These are phyloP conservation scores for Taphrorychus bicolor DNA, from an alignment of 2,888 invertebrate species.

Conservation along the genomic window DNA sequence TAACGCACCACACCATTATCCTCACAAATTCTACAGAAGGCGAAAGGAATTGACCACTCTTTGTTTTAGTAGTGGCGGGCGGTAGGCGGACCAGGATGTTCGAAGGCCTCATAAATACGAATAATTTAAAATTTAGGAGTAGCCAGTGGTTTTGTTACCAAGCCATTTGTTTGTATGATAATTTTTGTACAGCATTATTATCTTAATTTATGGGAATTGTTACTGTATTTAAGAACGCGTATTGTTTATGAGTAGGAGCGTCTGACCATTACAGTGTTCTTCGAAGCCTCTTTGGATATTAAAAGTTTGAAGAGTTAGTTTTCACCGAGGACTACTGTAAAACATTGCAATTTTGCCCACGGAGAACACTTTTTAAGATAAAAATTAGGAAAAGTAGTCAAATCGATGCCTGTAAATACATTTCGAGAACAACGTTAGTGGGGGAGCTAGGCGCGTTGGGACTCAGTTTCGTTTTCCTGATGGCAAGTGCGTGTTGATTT, in stretches of 20 bases:
- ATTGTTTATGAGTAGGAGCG: not conserved
- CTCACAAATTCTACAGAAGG: no score
- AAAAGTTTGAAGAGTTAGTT: no score
- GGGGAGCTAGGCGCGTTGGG: no score
- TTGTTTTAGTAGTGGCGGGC: not conserved
- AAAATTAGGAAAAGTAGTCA: conserved; percentile 13
- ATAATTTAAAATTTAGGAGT: conserved; percentile 10
- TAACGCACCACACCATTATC: no score
- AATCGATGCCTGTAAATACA: conserved; percentile 36
- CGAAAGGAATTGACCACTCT: conserved; percentile 44
- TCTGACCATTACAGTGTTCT: not conserved
- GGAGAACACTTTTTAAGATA: not conserved
- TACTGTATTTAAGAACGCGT: not conserved
- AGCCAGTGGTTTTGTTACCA: not conserved
- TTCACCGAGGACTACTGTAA: not conserved
- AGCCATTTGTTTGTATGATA: no score
- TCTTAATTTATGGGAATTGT: not conserved
- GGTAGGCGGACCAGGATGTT: not conserved
- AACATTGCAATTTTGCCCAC: not conserved
- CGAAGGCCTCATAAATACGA: conserved; percentile 1
- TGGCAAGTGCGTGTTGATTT: no score
- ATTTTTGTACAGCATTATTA: not conserved
- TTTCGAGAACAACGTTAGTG: conserved; percentile 25
- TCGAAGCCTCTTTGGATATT: no score
- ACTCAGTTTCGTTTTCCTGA: no score